Evolutionary conservation across 2,113 vertebrate genomes (phyloP).

Genomic region (Catharus minimus): DNA sequence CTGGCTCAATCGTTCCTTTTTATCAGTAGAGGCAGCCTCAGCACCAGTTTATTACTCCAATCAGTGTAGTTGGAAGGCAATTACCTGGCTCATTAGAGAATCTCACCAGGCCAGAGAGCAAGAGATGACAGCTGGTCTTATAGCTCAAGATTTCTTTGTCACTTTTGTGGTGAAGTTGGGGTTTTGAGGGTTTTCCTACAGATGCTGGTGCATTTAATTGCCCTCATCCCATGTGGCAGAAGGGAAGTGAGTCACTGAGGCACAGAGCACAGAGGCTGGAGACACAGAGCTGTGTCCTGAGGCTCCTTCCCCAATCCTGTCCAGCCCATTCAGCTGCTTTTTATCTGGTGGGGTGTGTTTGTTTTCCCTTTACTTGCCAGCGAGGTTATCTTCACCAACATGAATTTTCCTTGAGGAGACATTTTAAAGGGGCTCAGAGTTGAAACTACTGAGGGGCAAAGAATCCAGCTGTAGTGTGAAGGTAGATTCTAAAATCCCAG

Average conservation of each 20-base stretch:
- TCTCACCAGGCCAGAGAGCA: neutral
- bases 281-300: neutral
- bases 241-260: neutral
- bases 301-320: neutral
- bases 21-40: neutral
- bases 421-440: neutral
- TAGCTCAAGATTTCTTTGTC: neutral
- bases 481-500: neutral
- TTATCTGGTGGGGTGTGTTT: neutral
- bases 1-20: neutral
- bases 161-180: neutral
- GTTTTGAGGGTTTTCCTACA: neutral
- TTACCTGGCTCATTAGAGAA: neutral
- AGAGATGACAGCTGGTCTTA: neutral
- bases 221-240: no score
- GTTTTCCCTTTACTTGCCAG: neutral
- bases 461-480: neutral
- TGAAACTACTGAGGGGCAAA: neutral
- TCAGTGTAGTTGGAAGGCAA: neutral
- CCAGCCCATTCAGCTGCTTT: neutral
- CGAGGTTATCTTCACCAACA: neutral
- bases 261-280: neutral
- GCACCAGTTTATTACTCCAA: no score
- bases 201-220: neutral
- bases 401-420: neutral